A percentile compares a stretch with the other conserved stretches of the same genome.
Evolutionary conservation across 2,888 invertebrate species (phyloP).

Genomic region (Pandemis heparana): DNA sequence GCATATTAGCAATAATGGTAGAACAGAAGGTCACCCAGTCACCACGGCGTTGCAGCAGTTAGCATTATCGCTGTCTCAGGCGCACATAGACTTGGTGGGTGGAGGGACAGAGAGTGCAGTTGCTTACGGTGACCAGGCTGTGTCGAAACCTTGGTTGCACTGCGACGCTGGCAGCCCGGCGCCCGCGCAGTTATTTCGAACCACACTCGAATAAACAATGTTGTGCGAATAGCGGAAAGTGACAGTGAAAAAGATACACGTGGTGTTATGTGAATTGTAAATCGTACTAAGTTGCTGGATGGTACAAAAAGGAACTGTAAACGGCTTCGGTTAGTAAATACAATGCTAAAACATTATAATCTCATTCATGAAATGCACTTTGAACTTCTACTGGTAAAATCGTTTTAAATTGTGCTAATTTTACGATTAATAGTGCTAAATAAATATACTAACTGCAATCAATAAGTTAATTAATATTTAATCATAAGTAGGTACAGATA

Average conservation of each 20-base stretch:
- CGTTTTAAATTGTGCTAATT: not conserved
- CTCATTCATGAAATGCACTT: not conserved
- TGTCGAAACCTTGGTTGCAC: conserved; percentile 75
- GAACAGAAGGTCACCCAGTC: conserved; percentile 78
- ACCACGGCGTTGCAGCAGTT: conserved; percentile 62
- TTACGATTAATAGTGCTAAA: not conserved
- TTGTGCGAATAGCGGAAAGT: conserved; percentile 68
- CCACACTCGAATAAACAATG: conserved; percentile 61
- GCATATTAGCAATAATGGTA: conserved; percentile 80
- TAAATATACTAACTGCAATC: not conserved
- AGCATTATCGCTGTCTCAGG: conserved; percentile 57
- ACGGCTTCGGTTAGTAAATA: conserved; percentile 41
- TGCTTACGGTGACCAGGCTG: conserved; percentile 60
- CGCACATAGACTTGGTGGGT: conserved; percentile 39
- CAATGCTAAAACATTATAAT: not conserved
- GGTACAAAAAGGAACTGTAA: conserved; percentile 18
- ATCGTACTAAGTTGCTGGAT: conserved; percentile 6
- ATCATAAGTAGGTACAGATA: too few relatives aligned
- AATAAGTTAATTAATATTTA: too few relatives aligned
- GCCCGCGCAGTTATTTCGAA: conserved; percentile 63
- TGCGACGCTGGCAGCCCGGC: conserved; percentile 57
- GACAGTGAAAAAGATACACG: conserved; percentile 70
- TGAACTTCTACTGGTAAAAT: not conserved
- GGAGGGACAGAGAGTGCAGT: conserved; percentile 67
- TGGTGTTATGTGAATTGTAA: conserved; percentile 57